Evolutionary conservation across 2,888 invertebrate species (phyloP), one percentile per base, ranked within the genome.

Genomic region (Dioctria rufipes): DNA sequence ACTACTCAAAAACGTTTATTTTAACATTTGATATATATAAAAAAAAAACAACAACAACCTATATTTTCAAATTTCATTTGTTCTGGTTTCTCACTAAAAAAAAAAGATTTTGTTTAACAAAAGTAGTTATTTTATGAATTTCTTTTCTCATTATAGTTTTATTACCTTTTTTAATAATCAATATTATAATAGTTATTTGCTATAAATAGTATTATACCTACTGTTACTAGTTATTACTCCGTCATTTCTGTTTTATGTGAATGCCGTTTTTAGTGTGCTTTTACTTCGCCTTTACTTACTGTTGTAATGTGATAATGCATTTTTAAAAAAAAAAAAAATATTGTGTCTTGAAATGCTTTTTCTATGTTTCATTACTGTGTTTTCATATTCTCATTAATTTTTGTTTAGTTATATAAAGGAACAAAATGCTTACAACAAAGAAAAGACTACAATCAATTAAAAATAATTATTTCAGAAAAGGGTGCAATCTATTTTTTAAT

Each of bases 101-200:
- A 25, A 25, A 39, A 61, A 61, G 4, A 61, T 61, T 61, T 39
- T 37, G 3, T 37, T 39, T 61, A 39, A 61, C 39, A 11, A 39
- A 25, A 25, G 61, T 39, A 61, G 61, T 61, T 39, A 39, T 61
- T 61, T 61, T 61, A 61, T 11, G 25, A 61, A 61, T 61, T 61
- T 25, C 61, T 61, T 61, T 61, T 61, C 61, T 61, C 61, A 61
- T 61, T 61, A 37, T 61, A 61, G 5, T 61, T 61, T 61, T 61
- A 37, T 61, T 61, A 39, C 61, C n/a, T 61, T 58, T 58, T 39
- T 39, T n/a, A 61, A 25, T n/a, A 54, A 25, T 25, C 25, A 25
- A 25, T 25, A 25, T 25, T 25, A 25, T 25, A 54, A 54, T 54
- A 54, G 37, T 37, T 61, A 25, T 13, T 39, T 61, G 61, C 61